A percentile compares a stretch with the other conserved stretches of the same genome.
phyloP scores from a whole-genome alignment of 2,113 vertebrate species.

The Rynchops niger region DNA sequence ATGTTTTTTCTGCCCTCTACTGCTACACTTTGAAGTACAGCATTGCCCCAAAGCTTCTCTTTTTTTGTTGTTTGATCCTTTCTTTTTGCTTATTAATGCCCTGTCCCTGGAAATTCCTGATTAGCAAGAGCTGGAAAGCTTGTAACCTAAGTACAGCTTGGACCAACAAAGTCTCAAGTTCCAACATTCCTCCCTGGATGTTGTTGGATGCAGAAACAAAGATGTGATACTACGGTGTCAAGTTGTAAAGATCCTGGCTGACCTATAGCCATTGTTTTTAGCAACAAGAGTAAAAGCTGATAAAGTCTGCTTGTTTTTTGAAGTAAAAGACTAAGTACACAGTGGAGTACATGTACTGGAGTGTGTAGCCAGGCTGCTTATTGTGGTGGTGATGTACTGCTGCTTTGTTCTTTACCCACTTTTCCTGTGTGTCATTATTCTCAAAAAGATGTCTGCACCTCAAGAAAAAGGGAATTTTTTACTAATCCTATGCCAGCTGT shows the following conservation, averaged over 20 bases:
- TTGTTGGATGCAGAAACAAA: neutral
- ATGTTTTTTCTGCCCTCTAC: neutral
- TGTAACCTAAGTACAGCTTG: neutral
- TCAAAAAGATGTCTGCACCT: neutral
- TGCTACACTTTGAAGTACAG: neutral
- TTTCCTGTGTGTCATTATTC: neutral
- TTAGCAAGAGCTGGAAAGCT: neutral
- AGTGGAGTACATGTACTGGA: accelerated
- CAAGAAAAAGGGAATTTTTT: neutral
- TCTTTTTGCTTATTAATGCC: neutral
- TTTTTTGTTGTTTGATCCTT: neutral
- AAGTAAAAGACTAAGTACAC: neutral
- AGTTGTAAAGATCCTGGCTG: neutral
- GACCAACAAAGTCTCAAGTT: neutral
- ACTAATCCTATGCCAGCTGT: too few species aligned
- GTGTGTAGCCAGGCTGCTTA: neutral
- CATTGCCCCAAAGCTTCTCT: neutral
- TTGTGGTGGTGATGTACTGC: neutral
- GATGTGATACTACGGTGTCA: neutral
- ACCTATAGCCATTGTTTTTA: neutral
- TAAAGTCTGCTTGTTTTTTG: neutral
- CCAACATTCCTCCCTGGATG: neutral
- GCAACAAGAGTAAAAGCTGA: neutral
- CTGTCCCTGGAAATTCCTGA: neutral
- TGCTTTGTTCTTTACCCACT: neutral